phyloP scores from a whole-genome alignment of 2,888 invertebrate genomes.

The Drosophila anceps region DNA sequence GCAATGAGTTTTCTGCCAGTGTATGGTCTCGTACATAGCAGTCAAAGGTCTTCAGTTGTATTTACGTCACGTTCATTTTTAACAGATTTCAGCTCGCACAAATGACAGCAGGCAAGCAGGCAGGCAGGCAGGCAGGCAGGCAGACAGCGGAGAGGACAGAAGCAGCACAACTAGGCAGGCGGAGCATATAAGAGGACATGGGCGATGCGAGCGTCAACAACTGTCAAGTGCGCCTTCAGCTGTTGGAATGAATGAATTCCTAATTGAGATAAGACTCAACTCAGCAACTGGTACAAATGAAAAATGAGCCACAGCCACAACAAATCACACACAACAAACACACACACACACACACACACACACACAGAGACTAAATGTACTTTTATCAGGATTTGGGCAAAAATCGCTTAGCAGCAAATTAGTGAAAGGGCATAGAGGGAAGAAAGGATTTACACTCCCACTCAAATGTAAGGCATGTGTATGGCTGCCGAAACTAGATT shows the following conservation, averaged over 20 bases:
- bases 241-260: constrained; percentile 66
- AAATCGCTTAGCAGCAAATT: constrained; percentile 54
- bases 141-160: constrained; percentile 6
- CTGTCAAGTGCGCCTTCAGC: constrained; percentile 60
- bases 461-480: constrained; percentile 11
- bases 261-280: constrained; percentile 75
- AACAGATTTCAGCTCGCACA: constrained; percentile 45
- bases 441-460: constrained; percentile 11
- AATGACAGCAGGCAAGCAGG: constrained; percentile 16
- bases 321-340: constrained; percentile 19
- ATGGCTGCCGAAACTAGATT: constrained; percentile 56
- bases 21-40: constrained; percentile 12
- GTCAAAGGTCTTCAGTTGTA: constrained; percentile 36
- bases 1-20: background rate
- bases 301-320: constrained; percentile 57
- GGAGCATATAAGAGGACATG: constrained; percentile 10
- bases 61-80: constrained; percentile 64
- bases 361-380: background rate
- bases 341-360: constrained; percentile 10
- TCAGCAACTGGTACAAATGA: constrained; percentile 51
- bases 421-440: constrained; percentile 8
- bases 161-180: background rate
- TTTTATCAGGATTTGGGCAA: constrained; percentile 23
- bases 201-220: constrained; percentile 41
- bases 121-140: too few relatives aligned